A percentile compares a stretch with the other conserved stretches of the same genome.
Conservation (phyloP, 2,113 vertebrate species). For the Condylura cristata region DNA sequence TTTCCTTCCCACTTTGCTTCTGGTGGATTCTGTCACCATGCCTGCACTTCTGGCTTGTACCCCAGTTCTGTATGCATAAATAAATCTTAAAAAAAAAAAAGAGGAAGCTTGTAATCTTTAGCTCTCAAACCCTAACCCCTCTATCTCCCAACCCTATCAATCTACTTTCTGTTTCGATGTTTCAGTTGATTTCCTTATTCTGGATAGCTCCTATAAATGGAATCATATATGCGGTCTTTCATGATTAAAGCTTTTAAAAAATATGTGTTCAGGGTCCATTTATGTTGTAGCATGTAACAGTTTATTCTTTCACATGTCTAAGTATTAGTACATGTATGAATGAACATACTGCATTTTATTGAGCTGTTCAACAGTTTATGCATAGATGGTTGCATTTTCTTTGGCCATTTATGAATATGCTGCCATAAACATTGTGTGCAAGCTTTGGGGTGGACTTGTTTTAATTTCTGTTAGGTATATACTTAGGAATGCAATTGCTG, state of each 20-base stretch:
- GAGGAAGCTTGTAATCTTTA: neutral
- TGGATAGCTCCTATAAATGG: neutral
- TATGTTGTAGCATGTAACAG: neutral
- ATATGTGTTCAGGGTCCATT: neutral
- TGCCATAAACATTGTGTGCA: neutral
- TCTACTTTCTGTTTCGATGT: neutral
- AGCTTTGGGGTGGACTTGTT: neutral
- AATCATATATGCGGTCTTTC: neutral
- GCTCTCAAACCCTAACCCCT: rapidly evolving
- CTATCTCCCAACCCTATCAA: neutral
- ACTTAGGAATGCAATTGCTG: too few relatives aligned
- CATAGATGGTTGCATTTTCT: neutral
- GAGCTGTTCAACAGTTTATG: neutral
- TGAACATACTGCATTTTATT: neutral
- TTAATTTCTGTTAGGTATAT: neutral
- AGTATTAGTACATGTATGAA: neutral
- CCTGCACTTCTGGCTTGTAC: too few relatives aligned
- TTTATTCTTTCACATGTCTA: neutral
- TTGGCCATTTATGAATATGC: neutral
- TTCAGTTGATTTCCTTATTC: neutral
- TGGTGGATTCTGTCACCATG: too few relatives aligned
- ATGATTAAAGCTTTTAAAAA: neutral
- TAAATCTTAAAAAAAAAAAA: too few relatives aligned
- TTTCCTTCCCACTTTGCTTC: too few relatives aligned
- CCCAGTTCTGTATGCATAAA: too few relatives aligned